Evolutionary conservation across 1,140 invertebrate genomes (phyloP).

Genomic region (Rhagoletis zephyria): DNA sequence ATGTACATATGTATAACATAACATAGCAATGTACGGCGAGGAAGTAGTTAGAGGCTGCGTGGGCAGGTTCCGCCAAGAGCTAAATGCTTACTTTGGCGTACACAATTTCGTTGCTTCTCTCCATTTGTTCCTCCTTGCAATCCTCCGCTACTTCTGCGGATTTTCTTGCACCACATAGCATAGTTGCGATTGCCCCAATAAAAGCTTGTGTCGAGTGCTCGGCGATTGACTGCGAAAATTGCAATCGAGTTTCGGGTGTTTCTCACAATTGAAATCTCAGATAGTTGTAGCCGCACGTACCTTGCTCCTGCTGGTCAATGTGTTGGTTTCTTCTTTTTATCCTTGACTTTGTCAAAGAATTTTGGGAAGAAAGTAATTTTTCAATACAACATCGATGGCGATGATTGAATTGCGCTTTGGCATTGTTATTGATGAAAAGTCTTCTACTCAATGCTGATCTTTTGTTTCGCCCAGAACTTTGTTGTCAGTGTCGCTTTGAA

Average conservation of each 20-base stretch:
- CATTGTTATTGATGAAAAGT: slow-evolving; percentile 13
- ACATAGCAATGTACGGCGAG: too few species aligned
- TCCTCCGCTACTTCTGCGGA: too few species aligned
- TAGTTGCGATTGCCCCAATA: background rate
- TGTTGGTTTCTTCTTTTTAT: background rate
- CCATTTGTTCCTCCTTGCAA: too few species aligned
- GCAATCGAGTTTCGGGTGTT: slow-evolving; percentile 34
- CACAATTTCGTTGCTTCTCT: background rate
- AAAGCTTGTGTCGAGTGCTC: slow-evolving; percentile 19
- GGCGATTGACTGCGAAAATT: slow-evolving; percentile 29
- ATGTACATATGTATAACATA: too few species aligned
- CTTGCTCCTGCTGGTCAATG: background rate
- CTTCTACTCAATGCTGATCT: background rate
- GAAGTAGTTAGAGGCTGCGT: background rate
- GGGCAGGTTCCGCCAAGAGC: background rate
- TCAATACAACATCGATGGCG: background rate
- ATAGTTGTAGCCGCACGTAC: too few species aligned
- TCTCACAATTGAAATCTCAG: slow-evolving; percentile 19
- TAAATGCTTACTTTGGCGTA: background rate
- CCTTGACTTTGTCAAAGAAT: background rate
- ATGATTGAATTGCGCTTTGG: slow-evolving; percentile 29
- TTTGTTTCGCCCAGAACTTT: background rate
- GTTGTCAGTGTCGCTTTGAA: background rate
- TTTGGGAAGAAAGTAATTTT: background rate
- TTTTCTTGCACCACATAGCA: background rate